Evolutionary conservation across 2,888 invertebrate species (phyloP), one percentile per base, ranked within the genome.

Genomic region (Athetis lepigone): DNA sequence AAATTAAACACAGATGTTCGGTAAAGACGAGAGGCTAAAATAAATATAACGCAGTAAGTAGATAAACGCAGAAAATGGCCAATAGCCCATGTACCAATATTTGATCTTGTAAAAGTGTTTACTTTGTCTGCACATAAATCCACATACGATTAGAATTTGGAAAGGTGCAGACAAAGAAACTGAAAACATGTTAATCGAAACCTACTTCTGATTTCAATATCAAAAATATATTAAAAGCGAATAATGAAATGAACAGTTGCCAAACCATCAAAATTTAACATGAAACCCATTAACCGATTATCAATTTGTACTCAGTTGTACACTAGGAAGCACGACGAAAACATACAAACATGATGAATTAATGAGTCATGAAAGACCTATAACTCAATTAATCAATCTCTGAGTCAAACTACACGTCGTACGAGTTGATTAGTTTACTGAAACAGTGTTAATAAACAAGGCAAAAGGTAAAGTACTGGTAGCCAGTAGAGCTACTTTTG

Each of bases 401-500:
- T 43, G 54, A 60, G 13, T 76, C 55, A 61, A 55, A 62, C 43
- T 59, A 43, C 36, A 52, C 29, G 39, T 21, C 18, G 18, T 54
- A 71, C 40, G 57, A 61, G 16, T 49, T 55, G 45, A 63, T 75
- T 69, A 63, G 73, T 69, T 74, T 40, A 46, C 21, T 37, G 54
- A 29, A 27, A 39, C 37, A 55, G 39, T 21, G 56, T 76, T 67
- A 21, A 51, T 64, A 73, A 73, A 73, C 74, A 77, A 55, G 50
- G 39, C 56, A 45, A 75, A 65, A 47, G 61, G 60, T 51, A 51
- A 47, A 47, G 40, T 46, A 57, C 46, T 52, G 65, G n/a, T 66
- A 54, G 63, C 58, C 46, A 27, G 16, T 52, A 29, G 2, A 43
- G 80, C 85, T 89, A 88, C 86, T 85, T 85, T 81, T 73, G 81